Evolutionary conservation across 1,140 invertebrate genomes (phyloP).

Genomic region (Drosophila melanogaster): DNA sequence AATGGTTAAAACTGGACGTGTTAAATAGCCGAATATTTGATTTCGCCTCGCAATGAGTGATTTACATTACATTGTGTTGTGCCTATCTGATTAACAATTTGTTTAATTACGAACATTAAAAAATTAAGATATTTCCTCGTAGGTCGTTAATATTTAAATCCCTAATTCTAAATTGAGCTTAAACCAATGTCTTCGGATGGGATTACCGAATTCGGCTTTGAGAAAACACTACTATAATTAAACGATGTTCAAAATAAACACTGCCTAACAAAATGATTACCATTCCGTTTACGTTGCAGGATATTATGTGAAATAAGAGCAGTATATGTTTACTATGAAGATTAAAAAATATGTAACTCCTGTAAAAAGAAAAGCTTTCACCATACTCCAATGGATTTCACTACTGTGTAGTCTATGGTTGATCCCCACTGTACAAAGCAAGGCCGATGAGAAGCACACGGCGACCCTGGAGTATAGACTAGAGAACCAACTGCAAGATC

Average conservation of each 20-base stretch:
- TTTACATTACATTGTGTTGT: no score
- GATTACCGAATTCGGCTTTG: no score
- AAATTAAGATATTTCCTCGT: no score
- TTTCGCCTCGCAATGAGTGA: no score
- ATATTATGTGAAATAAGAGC: constrained; percentile 71
- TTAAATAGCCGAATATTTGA: no score
- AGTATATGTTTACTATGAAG: constrained; percentile 73
- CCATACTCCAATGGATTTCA: constrained; percentile 55
- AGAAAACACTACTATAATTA: no score
- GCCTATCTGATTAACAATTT: no score
- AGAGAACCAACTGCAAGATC: constrained; percentile 19
- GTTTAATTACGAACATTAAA: no score
- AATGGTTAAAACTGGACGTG: no score
- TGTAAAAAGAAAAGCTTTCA: constrained; percentile 66
- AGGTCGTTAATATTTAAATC: no score
- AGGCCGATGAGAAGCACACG: constrained; percentile 18
- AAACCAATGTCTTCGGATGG: no score
- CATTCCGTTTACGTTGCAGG: constrained; percentile 47
- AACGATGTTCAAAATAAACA: not conserved
- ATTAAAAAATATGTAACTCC: constrained; percentile 73
- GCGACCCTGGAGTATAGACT: constrained; percentile 32
- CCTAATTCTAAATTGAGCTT: no score
- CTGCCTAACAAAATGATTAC: not conserved
- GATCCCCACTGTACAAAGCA: constrained; percentile 48
- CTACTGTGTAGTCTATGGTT: constrained; percentile 54